Conservation (phyloP, 2,888 invertebrate species). For the Polyommatus iphigenia region DNA sequence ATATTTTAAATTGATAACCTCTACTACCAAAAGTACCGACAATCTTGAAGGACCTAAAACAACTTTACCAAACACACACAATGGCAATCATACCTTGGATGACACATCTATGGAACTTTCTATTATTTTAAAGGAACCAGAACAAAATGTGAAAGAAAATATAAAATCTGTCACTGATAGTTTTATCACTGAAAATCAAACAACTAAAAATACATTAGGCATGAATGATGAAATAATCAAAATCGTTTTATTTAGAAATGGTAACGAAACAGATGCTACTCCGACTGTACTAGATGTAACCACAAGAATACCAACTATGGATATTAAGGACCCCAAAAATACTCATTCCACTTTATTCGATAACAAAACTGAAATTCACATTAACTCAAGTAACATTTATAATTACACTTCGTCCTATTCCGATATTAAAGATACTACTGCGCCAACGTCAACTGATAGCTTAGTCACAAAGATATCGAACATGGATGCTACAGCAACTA, state of each 20-base stretch:
- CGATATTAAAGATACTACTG: not conserved
- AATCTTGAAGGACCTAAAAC: conserved; percentile 42
- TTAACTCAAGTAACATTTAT: not conserved
- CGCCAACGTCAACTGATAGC: not conserved
- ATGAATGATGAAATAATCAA: conserved; percentile 43
- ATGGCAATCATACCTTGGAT: conserved; percentile 46
- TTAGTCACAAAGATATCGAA: not conserved
- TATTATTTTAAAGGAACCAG: conserved; percentile 61
- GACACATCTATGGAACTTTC: conserved; percentile 62
- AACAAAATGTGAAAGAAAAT: conserved; percentile 43
- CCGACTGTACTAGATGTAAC: conserved; percentile 56
- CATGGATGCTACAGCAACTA: not conserved
- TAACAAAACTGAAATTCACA: conserved; percentile 5
- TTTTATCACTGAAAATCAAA: conserved; percentile 20
- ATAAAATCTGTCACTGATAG: conserved; percentile 28
- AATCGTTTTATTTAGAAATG: conserved; percentile 44
- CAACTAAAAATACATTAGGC: conserved; percentile 35
- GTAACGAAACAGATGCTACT: conserved; percentile 45
- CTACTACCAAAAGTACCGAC: conserved; percentile 2
- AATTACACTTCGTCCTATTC: not conserved
- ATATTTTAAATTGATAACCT: conserved; percentile 26
- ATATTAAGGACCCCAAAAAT: not conserved
- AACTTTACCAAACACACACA: conserved; percentile 37
- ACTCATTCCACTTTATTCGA: not conserved
- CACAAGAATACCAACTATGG: conserved; percentile 53